Base-by-base conservation (phyloP, 2,888 invertebrate genomes). In the Heliconius charithonia region DNA sequence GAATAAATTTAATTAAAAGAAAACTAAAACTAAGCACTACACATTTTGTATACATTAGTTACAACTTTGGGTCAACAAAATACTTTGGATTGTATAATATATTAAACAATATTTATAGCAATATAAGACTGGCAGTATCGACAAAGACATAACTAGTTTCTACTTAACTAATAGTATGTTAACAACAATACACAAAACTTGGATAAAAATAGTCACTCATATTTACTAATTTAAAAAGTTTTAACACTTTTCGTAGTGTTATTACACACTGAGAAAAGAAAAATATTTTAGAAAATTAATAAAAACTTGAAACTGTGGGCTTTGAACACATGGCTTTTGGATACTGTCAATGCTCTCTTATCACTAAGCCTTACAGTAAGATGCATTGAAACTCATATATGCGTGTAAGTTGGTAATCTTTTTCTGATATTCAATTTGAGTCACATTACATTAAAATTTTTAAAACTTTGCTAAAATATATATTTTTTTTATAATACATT, bases 31-130 rank as follows among this genome's bases (percentile, higher is more conserved):
- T 32, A 37, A 72, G 37, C 16, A 37, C 9, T 32, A 59, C n/a
- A 72, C 12, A n/a, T 59, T 59, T 59, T 56, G 12, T n/a, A 29
- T 72, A 71, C n/a, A 56, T 56, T 32, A 72, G n/a, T 59, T 59
- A 37, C 62, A 72, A 73, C 76, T 76, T 79, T 79, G 72, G 79
- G 62, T 73, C 62, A 56, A 41, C 37, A 56, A 72, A 76, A 79
- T 79, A 76, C 79, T 76, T 76, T 79, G 73, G 45, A 78, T 29
- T 75, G 27, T 51, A 70, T 27, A 37, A 65, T 29, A 70, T 45
- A 70, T 51, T 3, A 27, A 71, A 75, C 41, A 41, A 10, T 45
- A 70, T 45, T 45, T 45, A 13, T 56, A 56, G 51, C 63, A 66
- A 29, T 45, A 70, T 65, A 63, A 71, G 56, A 51, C 29, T 79